Base-by-base conservation (phyloP, 2,888 invertebrate species). In the Caenorhabditis afra region DNA sequence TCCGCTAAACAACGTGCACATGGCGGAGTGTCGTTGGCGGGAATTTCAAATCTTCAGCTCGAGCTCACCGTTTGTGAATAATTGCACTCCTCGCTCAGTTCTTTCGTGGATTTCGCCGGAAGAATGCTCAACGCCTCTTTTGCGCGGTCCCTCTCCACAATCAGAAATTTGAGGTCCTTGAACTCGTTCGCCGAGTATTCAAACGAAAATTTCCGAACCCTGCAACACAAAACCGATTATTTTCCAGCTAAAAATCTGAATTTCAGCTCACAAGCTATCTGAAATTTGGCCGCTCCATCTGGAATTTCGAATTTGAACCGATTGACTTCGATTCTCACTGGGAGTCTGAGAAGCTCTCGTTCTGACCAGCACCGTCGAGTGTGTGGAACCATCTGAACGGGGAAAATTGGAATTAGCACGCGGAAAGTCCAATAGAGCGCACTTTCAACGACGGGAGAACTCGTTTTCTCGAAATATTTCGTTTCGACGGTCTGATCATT, bases 81-180 rank as follows among this genome's bases (percentile, higher is more conserved):
- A 11, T 67, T 75, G 18, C 80, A 50, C 47, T 77, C 59, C 7
- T 73, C 67, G 66, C 79, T 79, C 55, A 84, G 52, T 18, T 79
- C 73, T 16, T 55, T 55, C 45, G 35, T 55, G 1, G 55, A 14
- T 37, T 65, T 71, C 4, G 68, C 37, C 14, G 81, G 80, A 1
- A 78, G 41, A 23, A 79, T 68, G 0, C 64, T 47, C 41, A 84
- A 37, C 10, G 77, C 84, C 16, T 71, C 57, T 22, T 55, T 47
- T 8, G 77, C 76, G 20, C 84, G 73, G 58, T 84, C 84, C 37
- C 84, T 53, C 41, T 82, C 84, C 47, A 79, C 75, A 12, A 84
- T 49, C 29, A 84, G 41, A 16, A 77, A 12, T 53, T 73, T 67
- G 11, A 84, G 41, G 23, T 82, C 79, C 47, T 78, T 80, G 64